Conservation (phyloP, 2,888 invertebrate species). For the Podabrus alpinus region DNA sequence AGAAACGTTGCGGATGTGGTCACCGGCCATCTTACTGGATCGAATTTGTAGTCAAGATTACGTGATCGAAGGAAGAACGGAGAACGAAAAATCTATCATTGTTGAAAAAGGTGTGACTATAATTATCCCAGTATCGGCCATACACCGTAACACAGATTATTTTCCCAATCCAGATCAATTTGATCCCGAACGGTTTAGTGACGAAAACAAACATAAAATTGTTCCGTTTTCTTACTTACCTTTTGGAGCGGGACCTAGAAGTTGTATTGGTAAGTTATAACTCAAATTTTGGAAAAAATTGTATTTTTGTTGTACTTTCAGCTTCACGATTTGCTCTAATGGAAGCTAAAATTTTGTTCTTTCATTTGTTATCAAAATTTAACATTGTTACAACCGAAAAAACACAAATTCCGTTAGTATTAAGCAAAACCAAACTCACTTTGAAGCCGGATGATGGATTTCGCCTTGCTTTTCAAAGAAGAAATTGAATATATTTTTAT, state of each 20-base stretch:
- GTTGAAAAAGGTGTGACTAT: slow-evolving; percentile 48
- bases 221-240: slow-evolving; percentile 46
- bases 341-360: slow-evolving; percentile 37
- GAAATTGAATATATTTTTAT: not conserved
- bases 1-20: slow-evolving; percentile 54
- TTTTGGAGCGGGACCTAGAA: slow-evolving; percentile 51
- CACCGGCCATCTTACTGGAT: slow-evolving; percentile 50
- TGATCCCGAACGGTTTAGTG: slow-evolving; percentile 52
- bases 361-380: slow-evolving; percentile 34
- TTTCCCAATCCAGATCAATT: slow-evolving; percentile 52
- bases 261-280: slow-evolving; percentile 43
- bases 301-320: not conserved
- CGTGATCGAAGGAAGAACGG: slow-evolving; percentile 42
- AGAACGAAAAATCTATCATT: slow-evolving; percentile 11
- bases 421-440: slow-evolving; percentile 31
- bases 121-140: slow-evolving; percentile 45
- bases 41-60: slow-evolving; percentile 50
- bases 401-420: slow-evolving; percentile 38
- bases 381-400: slow-evolving; percentile 37
- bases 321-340: slow-evolving; percentile 40
- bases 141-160: slow-evolving; percentile 50
- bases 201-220: slow-evolving; percentile 45
- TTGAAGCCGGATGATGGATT: slow-evolving; percentile 38
- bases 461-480: not conserved
- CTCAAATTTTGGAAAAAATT: not conserved